phyloP scores from a whole-genome alignment of 2,113 vertebrate genomes.

The Panthera tigris region DNA sequence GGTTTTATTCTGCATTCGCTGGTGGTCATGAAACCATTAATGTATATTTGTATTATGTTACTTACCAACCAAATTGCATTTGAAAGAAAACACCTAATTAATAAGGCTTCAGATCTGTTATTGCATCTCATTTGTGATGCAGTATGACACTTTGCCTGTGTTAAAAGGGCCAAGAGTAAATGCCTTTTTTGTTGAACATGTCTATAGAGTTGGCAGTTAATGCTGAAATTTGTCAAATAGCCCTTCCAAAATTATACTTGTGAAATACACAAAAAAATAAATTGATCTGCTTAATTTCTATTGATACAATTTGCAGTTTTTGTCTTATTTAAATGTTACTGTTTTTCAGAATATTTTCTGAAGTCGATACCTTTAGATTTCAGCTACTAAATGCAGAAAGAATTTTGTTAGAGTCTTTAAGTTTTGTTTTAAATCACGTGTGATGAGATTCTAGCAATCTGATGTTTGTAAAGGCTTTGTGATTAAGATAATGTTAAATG shows the following conservation, averaged over 20 bases:
- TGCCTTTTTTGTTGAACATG: conserved; percentile 82
- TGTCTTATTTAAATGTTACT: conserved; percentile 76
- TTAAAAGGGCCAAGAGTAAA: conserved; percentile 78
- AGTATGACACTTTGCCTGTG: conserved; percentile 76
- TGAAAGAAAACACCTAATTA: conserved; percentile 72
- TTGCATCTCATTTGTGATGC: conserved; percentile 79
- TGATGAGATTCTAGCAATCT: neutral
- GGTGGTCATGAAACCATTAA: conserved; percentile 70
- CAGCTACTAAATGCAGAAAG: neutral
- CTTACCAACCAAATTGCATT: conserved; percentile 68
- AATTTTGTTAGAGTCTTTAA: conserved; percentile 21
- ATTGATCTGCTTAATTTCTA: conserved; percentile 86
- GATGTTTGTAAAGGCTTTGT: conserved; percentile 1
- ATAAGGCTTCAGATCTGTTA: conserved; percentile 75
- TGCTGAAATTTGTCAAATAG: conserved; percentile 82
- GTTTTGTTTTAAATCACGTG: conserved; percentile 8
- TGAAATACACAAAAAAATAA: conserved; percentile 86
- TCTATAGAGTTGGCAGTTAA: conserved; percentile 80
- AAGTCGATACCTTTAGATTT: conserved; percentile 56
- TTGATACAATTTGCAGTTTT: conserved; percentile 79
- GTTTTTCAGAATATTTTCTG: conserved; percentile 64
- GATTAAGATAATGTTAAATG: neutral
- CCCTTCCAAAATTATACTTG: conserved; percentile 84
- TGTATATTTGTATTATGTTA: conserved; percentile 77
- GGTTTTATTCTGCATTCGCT: conserved; percentile 77